These are phyloP conservation scores for Cossypha heuglini DNA, from an alignment of 2,797 vertebrate species.

Conservation along the genomic window DNA sequence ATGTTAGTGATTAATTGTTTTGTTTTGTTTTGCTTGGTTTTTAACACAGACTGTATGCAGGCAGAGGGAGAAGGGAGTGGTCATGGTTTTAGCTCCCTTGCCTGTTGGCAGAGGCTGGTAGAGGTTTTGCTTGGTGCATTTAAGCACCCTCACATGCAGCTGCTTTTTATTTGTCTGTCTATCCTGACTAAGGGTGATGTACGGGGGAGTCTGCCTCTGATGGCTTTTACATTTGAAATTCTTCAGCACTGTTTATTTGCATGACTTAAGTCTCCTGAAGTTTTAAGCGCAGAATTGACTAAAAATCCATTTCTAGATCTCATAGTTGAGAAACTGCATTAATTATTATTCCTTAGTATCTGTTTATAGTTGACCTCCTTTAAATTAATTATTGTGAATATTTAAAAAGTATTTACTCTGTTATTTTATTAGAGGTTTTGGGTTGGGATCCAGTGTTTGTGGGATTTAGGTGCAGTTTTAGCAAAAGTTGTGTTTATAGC, in stretches of 20 bases:
- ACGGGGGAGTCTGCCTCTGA: not conserved
- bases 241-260: not conserved
- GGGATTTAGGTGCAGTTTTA: not conserved
- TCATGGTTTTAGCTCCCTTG: not conserved
- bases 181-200: not conserved
- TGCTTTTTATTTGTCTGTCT: not conserved
- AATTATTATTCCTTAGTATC: not conserved
- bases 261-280: not conserved
- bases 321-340: not conserved
- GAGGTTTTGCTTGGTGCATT: not conserved
- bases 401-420: not conserved
- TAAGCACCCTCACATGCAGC: not conserved
- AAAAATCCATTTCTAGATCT: not conserved
- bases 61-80: not conserved
- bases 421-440: not conserved
- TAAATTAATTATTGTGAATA: not conserved
- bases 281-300: not conserved
- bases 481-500: not conserved
- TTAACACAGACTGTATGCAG: not conserved
- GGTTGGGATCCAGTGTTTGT: not conserved
- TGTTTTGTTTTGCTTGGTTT: not conserved
- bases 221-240: not conserved
- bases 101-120: not conserved
- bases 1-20: not conserved
- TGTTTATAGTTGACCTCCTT: not conserved